phyloP scores from a whole-genome alignment of 2,113 vertebrate species.

The Chrysemys picta region DNA sequence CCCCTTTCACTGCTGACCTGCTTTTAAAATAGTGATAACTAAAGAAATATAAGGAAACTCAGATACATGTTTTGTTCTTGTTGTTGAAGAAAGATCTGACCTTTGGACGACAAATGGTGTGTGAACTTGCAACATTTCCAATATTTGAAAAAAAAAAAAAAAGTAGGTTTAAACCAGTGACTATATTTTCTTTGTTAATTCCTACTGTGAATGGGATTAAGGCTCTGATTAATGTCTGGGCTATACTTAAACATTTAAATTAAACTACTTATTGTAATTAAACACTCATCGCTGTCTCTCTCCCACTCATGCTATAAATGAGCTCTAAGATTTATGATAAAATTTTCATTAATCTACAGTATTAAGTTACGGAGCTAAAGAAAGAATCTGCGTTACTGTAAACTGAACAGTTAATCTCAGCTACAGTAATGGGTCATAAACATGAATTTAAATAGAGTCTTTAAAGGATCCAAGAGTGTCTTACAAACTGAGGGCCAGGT shows the following conservation, averaged over 20 bases:
- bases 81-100: slow-evolving; percentile 41
- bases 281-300: background rate
- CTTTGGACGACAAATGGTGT: slow-evolving; percentile 49
- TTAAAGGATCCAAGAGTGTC: background rate
- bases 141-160: background rate
- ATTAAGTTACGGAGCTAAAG: background rate
- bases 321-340: background rate
- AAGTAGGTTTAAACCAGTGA: background rate
- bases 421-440: fast-evolving
- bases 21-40: slow-evolving; percentile 42
- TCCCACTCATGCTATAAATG: background rate
- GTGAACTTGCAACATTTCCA: slow-evolving; percentile 32
- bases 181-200: slow-evolving; percentile 15
- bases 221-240: background rate
- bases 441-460: background rate
- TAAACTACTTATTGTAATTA: background rate
- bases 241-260: background rate
- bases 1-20: slow-evolving; percentile 53
- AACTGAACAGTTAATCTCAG: background rate
- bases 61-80: slow-evolving; percentile 14
- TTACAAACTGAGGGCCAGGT: background rate
- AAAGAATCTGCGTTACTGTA: background rate
- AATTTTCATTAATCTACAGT: background rate
- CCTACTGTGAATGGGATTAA: background rate
- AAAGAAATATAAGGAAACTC: slow-evolving; percentile 65